These are phyloP conservation scores for Motacilla tschutschensis DNA, from an alignment of 2,113 vertebrate genomes.

Conservation along the genomic window DNA sequence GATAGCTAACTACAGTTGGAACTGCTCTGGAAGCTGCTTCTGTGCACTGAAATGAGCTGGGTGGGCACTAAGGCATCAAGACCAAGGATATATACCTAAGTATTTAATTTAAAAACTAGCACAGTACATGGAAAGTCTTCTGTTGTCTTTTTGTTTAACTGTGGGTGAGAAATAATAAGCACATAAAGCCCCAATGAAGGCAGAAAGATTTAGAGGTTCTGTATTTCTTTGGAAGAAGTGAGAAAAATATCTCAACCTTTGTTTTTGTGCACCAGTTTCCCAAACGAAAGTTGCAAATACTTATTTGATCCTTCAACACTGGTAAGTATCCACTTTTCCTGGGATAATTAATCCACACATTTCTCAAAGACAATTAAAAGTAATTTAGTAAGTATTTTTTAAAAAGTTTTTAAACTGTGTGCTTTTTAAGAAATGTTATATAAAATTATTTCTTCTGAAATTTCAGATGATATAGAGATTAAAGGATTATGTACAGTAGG, in stretches of 20 bases:
- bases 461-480: constrained; percentile 70
- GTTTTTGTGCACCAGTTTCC: not conserved
- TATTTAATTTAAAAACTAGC: not conserved
- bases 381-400: not conserved
- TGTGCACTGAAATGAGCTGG: not conserved
- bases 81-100: not conserved
- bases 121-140: not conserved
- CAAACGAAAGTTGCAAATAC: not conserved
- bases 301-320: not conserved
- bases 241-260: not conserved
- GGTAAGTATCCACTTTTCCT: not conserved
- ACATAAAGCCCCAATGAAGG: not conserved
- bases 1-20: not conserved
- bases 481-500: constrained; percentile 69
- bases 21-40: not conserved
- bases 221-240: not conserved
- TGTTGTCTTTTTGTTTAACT: not conserved
- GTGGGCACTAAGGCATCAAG: not conserved
- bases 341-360: not conserved
- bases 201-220: not conserved
- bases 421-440: not conserved
- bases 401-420: fast-evolving
- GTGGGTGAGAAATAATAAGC: not conserved
- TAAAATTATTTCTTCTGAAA: not conserved
- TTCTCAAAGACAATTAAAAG: not conserved